Evolutionary conservation across 2,797 vertebrate species (phyloP), one percentile per base, ranked within the genome.

Genomic region (Neostethus bicornis): DNA sequence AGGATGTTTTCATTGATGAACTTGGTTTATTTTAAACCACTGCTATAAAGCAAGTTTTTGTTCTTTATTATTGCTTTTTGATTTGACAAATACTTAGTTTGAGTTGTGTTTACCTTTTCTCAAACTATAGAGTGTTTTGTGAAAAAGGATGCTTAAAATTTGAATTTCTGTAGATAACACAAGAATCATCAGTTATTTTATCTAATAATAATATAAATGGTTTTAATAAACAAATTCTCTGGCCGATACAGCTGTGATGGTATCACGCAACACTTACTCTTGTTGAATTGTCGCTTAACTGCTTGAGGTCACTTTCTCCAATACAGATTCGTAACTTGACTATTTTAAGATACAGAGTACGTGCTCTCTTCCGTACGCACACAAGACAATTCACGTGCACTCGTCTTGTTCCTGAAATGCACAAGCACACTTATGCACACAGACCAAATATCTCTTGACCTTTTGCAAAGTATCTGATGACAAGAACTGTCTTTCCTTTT

Each of bases 401-500:
- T 34, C 4, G 0, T 58, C 54, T 20, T 67, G 34, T 66, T 63
- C 50, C 62, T 77, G 32, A 47, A 50, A 64, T 51, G 61, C 57
- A 43, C 51, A 13, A 14, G n/a, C 66, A 61, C 70, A 62, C 69
- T 74, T 66, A 62, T n/a, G 49, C 55, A 66, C 31, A 12, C 21
- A 60, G 65, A 44, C 67, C 66, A 55, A 74, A 70, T 75, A 67
- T 77, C 81, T 62, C 42, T 60, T 83, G 85, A 83, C 81, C 86
- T 86, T 89, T 77, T 76, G 81, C 75, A 53, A 82, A 86, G 77
- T 71, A 60, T 26, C 60, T 24, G 85, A 85, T 87, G 87, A 87
- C 86, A 87, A 85, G 77, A 81, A 80, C 86, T 90, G 89, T 90
- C 86, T 89, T 77, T 85, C 77, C 84, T 89, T 92, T 93, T 91